A percentile compares a stretch with the other conserved stretches of the same genome.
Conservation (phyloP, 2,888 invertebrate species). For the Hypercompe scribonia region DNA sequence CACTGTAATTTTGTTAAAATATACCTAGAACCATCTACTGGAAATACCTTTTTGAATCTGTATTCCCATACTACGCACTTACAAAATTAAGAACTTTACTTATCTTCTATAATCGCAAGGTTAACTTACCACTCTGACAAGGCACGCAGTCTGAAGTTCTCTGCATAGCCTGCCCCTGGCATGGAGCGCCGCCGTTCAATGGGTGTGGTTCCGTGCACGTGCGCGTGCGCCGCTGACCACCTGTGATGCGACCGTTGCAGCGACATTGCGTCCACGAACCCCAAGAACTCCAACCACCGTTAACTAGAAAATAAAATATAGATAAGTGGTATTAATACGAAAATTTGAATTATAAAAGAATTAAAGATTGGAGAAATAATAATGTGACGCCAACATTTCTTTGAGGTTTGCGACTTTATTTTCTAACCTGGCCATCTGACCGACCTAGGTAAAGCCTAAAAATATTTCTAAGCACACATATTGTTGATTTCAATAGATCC, state of each 20-base stretch:
- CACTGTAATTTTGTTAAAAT: too few relatives aligned
- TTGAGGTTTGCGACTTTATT: too few relatives aligned
- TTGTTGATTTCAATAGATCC: too few relatives aligned
- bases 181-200: slow-evolving; percentile 95
- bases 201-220: slow-evolving; percentile 96
- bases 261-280: slow-evolving; percentile 95
- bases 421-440: too few relatives aligned
- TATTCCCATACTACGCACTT: neutral
- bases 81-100: neutral
- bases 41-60: neutral
- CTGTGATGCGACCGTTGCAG: slow-evolving; percentile 91
- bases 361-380: too few relatives aligned
- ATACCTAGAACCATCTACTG: neutral
- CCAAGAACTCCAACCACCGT: slow-evolving; percentile 98
- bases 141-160: slow-evolving; percentile 93
- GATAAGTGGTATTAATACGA: neutral
- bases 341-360: neutral
- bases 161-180: slow-evolving; percentile 93
- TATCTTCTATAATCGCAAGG: neutral
- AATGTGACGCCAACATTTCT: too few relatives aligned
- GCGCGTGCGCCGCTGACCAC: slow-evolving; percentile 93
- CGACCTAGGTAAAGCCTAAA: too few relatives aligned
- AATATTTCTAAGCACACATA: too few relatives aligned
- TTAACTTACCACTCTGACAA: slow-evolving; percentile 85
- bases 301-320: slow-evolving; percentile 87